phyloP scores from a whole-genome alignment of 2,888 invertebrate genomes.

The Nineta flava region DNA sequence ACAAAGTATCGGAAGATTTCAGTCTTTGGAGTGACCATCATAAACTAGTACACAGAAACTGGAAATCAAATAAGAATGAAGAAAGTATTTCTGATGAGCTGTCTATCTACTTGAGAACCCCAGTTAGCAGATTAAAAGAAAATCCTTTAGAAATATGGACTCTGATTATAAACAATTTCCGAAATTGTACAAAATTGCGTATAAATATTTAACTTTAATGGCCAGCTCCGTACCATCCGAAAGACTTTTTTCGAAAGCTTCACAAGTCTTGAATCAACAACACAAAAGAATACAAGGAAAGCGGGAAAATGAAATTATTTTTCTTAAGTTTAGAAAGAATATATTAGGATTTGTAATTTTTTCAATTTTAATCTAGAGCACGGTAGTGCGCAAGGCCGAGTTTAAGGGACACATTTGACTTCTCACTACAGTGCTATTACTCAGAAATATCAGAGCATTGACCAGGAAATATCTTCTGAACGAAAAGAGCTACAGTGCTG shows the following conservation, averaged over 20 bases:
- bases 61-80: slow-evolving; percentile 7
- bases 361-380: too few species aligned
- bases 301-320: slow-evolving; percentile 8
- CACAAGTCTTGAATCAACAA: slow-evolving; percentile 8
- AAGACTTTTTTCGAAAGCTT: slow-evolving; percentile 11
- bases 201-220: slow-evolving; percentile 9
- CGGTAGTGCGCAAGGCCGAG: too few species aligned
- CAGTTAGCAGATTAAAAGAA: slow-evolving; percentile 10
- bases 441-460: too few species aligned
- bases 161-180: slow-evolving; percentile 10
- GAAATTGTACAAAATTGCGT: slow-evolving; percentile 7
- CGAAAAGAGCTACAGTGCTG: too few species aligned
- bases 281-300: slow-evolving; percentile 10
- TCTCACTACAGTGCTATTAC: too few species aligned
- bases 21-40: slow-evolving; percentile 10
- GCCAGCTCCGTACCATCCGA: slow-evolving; percentile 12
- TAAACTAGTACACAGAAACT: slow-evolving; percentile 8
- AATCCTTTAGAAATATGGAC: slow-evolving; percentile 11
- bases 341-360: neutral
- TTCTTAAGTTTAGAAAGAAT: slow-evolving; percentile 1
- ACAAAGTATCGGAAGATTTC: slow-evolving; percentile 6
- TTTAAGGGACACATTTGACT: too few species aligned
- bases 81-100: slow-evolving; percentile 11
- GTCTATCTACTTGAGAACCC: slow-evolving; percentile 9
- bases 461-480: too few species aligned